Percentiles rank a stretch among this genome's conserved stretches.
phyloP scores from a whole-genome alignment of 2,113 vertebrate species.

The Craseonycteris thonglongyai region DNA sequence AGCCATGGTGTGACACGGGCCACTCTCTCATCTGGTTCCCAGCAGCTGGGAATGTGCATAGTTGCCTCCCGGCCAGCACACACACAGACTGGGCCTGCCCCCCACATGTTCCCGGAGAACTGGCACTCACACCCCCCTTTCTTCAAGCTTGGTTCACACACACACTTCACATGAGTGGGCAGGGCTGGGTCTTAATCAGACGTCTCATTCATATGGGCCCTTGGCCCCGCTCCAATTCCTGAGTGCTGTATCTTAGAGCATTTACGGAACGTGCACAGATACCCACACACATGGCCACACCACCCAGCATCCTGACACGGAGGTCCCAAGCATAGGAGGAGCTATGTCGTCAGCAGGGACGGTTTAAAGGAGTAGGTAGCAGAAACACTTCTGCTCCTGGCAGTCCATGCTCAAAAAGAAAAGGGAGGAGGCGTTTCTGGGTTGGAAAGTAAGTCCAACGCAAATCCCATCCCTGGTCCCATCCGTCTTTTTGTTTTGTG shows the following conservation, averaged over 20 bases:
- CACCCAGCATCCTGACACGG: background rate
- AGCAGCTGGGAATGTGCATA: constrained; percentile 71
- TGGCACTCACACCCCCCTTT: constrained; percentile 61
- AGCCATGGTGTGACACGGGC: constrained; percentile 7
- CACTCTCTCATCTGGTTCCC: constrained; percentile 76
- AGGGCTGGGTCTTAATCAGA: constrained; percentile 65
- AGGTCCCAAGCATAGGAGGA: background rate
- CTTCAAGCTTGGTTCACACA: constrained; percentile 64
- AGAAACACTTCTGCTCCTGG: too few relatives aligned
- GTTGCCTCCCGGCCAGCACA: constrained; percentile 68
- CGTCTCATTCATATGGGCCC: constrained; percentile 55
- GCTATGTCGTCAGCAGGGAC: constrained; percentile 17
- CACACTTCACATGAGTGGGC: constrained; percentile 64
- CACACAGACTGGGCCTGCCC: constrained; percentile 68
- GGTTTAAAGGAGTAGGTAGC: constrained; percentile 28
- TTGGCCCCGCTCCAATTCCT: background rate
- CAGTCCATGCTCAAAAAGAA: too few relatives aligned
- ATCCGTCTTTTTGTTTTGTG: background rate
- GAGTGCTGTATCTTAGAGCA: background rate
- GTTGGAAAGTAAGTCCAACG: background rate
- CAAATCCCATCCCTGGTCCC: background rate
- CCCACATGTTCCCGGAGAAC: constrained; percentile 65
- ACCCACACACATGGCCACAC: background rate
- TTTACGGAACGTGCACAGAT: background rate
- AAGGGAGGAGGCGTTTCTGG: background rate